Conservation (phyloP, 2,888 invertebrate genomes). For the Keiferia lycopersicella region DNA sequence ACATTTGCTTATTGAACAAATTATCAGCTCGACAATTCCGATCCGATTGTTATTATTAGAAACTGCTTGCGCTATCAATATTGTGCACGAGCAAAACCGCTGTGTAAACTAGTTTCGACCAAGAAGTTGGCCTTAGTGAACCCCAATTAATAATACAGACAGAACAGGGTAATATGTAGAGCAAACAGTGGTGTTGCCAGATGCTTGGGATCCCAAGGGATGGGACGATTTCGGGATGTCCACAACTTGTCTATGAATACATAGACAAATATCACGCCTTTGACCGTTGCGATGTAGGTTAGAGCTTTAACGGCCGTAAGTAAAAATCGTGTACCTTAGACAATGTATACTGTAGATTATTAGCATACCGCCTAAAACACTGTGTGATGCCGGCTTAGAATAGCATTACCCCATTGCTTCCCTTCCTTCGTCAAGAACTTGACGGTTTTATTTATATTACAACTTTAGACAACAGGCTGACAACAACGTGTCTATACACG, state of each 20-base stretch:
- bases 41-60: not conserved
- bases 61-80: conserved; percentile 4
- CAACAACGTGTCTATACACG: no score
- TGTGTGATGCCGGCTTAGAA: no score
- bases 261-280: no score
- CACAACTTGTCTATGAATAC: not conserved
- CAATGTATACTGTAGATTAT: no score
- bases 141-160: conserved; percentile 15
- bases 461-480: no score
- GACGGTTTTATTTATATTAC: no score
- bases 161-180: conserved; percentile 21
- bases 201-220: not conserved
- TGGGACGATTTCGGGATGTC: not conserved
- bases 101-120: conserved; percentile 9
- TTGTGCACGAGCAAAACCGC: not conserved
- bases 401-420: no score
- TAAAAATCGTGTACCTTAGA: no score
- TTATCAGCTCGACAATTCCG: not conserved
- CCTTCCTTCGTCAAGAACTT: no score
- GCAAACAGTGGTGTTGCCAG: conserved; percentile 14
- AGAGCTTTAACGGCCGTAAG: no score
- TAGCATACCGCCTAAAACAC: no score
- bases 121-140: conserved; percentile 18
- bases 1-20: not conserved
- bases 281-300: no score